Conservation (phyloP, 2,113 vertebrate genomes). For the Rostratula benghalensis region DNA sequence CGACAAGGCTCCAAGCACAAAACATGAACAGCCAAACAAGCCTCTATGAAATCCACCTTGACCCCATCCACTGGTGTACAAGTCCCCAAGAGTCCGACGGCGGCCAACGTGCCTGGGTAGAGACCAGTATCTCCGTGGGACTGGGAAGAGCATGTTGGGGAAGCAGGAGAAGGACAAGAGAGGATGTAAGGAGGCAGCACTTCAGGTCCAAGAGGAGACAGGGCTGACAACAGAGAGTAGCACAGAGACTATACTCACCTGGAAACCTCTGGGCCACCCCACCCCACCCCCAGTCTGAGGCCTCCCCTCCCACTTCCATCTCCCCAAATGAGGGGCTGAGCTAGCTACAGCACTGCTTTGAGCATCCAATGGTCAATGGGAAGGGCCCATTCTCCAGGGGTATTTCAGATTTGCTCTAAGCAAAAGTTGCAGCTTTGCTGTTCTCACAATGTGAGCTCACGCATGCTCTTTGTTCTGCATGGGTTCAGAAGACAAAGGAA, state of each 20-base stretch:
- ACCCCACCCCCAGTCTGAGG: neutral
- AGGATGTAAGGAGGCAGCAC: constrained; percentile 72
- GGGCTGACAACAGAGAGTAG: neutral
- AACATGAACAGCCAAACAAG: constrained; percentile 45
- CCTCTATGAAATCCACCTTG: constrained; percentile 87
- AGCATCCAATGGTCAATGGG: neutral
- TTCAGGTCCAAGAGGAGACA: neutral
- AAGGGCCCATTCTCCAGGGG: neutral
- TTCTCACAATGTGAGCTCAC: neutral
- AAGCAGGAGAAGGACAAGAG: constrained; percentile 81
- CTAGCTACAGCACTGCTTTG: neutral
- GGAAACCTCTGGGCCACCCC: neutral
- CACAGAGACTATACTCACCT: neutral
- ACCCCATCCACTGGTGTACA: constrained; percentile 92
- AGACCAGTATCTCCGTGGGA: constrained; percentile 95
- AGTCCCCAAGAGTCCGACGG: constrained; percentile 95
- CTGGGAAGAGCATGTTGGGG: constrained; percentile 81
- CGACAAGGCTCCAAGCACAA: constrained; percentile 32
- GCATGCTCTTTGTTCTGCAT: neutral
- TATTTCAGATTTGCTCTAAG: neutral
- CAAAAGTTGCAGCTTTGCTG: neutral
- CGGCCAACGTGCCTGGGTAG: constrained; percentile 90
- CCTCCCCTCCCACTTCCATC: neutral
- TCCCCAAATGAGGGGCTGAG: neutral
- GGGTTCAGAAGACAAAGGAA: neutral